Base-by-base conservation (phyloP, 2,888 invertebrate genomes). In the Deilephila elpenor region DNA sequence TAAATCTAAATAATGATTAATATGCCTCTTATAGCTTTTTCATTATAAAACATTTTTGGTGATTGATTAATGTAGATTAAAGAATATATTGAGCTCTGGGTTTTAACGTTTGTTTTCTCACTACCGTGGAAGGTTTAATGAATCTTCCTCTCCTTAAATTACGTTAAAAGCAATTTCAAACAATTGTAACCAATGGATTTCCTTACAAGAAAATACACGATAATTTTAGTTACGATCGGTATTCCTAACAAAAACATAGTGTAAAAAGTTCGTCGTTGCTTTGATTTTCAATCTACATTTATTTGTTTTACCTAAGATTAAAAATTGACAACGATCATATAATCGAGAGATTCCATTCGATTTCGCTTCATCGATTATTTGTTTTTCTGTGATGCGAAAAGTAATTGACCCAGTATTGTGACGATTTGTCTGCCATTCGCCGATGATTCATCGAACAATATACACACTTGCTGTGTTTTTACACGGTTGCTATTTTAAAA, bases 401-500 rank as follows among this genome's bases (percentile, higher is more conserved):
- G 34, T 62, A 62, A 51, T 67, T 67, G 51, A 67, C 51, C 67
- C 51, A 67, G 51, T 51, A 61, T 51, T 51, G 51, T 67, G 67
- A 51, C 67, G 14, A 51, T n/a, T 25, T n/a, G 67, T 59, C 53
- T 59, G 56, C 67, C 20, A 37, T 37, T 37, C 19, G 72, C 71
- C 70, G 74, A 75, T 86, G 85, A 84, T 78, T 85, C 85, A 85
- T 75, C 74, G 75, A 73, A 76, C 79, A 78, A 75, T 74, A 64
- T 75, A 72, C 71, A 72, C 74, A 73, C 71, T 71, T 78, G 74
- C 76, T 75, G 77, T 75, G 77, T 80, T 81, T 79, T 83, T 83
- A 82, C 82, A 79, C 80, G 81, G 79, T 82, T 81, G 83, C 86
- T 86, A 86, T 86, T 86, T 86, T 82, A 82, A 84, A 80, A 74